These are phyloP conservation scores for Lathronympha strigana DNA, from an alignment of 2,888 invertebrate species.

Conservation along the genomic window DNA sequence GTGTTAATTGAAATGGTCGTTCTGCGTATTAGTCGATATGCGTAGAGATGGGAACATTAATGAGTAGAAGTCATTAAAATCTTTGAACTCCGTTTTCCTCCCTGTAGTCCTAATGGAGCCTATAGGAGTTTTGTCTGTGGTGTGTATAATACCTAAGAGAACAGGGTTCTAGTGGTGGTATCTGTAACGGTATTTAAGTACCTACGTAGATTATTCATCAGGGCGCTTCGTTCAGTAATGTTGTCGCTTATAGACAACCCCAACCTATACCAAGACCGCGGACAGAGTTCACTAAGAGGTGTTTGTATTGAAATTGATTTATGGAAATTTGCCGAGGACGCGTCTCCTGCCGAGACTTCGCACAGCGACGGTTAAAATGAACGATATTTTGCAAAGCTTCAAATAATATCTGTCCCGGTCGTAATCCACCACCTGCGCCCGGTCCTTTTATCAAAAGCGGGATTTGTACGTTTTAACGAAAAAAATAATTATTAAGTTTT, in stretches of 20 bases:
- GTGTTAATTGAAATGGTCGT: no score
- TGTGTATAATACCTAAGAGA: no score
- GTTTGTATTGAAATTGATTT: slow-evolving; percentile 84
- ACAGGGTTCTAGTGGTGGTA: no score
- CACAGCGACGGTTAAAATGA: slow-evolving; percentile 65
- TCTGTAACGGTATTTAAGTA: no score
- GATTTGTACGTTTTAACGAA: not conserved
- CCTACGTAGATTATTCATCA: not conserved
- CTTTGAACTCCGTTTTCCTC: no score
- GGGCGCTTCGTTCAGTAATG: not conserved
- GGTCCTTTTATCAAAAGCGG: slow-evolving; percentile 24
- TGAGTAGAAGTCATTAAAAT: no score
- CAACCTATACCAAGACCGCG: slow-evolving; percentile 58
- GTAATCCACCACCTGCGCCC: slow-evolving; percentile 33
- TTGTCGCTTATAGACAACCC: slow-evolving; percentile 50
- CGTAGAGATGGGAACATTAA: no score
- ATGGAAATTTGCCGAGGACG: slow-evolving; percentile 79
- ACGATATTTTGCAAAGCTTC: slow-evolving; percentile 55
- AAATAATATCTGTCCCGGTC: slow-evolving; percentile 31
- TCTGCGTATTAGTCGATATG: no score
- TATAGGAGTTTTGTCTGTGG: no score
- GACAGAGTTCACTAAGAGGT: slow-evolving; percentile 82
- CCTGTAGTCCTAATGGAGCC: no score
- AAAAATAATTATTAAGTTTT: not conserved
- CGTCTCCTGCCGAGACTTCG: slow-evolving; percentile 62